Evolutionary conservation across 2,113 vertebrate species (phyloP), one percentile per base, ranked within the genome.

Genomic region (Pseudopodoces humilis): DNA sequence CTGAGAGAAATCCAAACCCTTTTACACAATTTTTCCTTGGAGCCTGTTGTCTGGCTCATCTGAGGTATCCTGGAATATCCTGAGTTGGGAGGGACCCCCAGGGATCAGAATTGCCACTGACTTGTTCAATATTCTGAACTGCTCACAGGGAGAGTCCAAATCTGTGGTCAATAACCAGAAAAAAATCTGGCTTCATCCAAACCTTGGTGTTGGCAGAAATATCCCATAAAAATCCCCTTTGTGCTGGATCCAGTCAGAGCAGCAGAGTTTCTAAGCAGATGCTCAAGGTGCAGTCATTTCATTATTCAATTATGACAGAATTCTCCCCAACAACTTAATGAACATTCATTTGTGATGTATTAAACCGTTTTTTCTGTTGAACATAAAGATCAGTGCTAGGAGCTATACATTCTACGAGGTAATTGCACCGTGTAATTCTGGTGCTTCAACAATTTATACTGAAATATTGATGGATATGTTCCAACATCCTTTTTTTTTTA

Each of bases 291-390:
- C 70, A 39, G 97, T 83, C 83, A 47, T 96, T 97, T 96, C 96
- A 65, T 97, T 97, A 94, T 94, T 97, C 95, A 90, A 31, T 94
- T 96, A 90, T 93, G 95, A 92, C 94, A 97, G 95, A 94, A 63
- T 94, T 93, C 82, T 97, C 58, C 91, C 94, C 91, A 97, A 86
- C 96, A 81, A 94, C 95, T 97, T 97, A 97, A 98, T 98, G 97
- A 98, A 90, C 93, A 84, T 87, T 97, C 93, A 95, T 97, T 98
- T 97, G 90, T 95, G 72, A 92, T 96, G 96, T 93, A 96, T 96
- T 89, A 96, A 97, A 91, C 84, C 90, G 41, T 92, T 96, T 97
- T 96, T 63, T 15, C 93, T 95, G 90, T 91, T 96, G 92, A 97
- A 96, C 15, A 71, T 96, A 96, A 97, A 97, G 95, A 97, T 95